Evolutionary conservation across 2,797 vertebrate species (phyloP).

Genomic region (Hapalemur alaotrensis): DNA sequence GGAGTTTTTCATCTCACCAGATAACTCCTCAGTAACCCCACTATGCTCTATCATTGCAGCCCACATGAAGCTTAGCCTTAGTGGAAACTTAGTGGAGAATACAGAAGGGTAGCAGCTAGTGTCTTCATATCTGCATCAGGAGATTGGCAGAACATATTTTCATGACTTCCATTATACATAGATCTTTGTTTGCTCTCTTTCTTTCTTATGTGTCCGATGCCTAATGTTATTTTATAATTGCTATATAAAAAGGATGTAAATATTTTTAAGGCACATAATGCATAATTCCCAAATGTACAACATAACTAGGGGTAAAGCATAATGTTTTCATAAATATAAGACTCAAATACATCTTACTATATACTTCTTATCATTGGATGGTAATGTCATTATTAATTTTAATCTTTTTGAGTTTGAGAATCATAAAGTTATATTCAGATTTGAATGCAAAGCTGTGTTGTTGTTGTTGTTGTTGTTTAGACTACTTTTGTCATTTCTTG

Average conservation of each 20-base stretch:
- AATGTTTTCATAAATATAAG: neutral
- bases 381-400: neutral
- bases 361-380: neutral
- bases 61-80: neutral
- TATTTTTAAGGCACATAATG: neutral
- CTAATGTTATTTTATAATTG: neutral
- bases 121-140: neutral
- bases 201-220: neutral
- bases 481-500: neutral
- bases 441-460: neutral
- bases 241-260: neutral
- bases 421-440: neutral
- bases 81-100: neutral
- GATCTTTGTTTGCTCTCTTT: neutral
- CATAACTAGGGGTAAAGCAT: neutral
- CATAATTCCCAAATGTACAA: neutral
- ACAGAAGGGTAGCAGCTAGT: too few relatives aligned
- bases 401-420: neutral
- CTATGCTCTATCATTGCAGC: fast-evolving
- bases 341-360: neutral
- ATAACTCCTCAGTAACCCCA: neutral
- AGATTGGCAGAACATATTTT: neutral
- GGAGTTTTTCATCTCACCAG: neutral
- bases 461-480: neutral
- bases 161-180: neutral